Evolutionary conservation across 2,797 vertebrate genomes (phyloP), one percentile per base, ranked within the genome.

Genomic region (Leptoclinus maculatus): DNA sequence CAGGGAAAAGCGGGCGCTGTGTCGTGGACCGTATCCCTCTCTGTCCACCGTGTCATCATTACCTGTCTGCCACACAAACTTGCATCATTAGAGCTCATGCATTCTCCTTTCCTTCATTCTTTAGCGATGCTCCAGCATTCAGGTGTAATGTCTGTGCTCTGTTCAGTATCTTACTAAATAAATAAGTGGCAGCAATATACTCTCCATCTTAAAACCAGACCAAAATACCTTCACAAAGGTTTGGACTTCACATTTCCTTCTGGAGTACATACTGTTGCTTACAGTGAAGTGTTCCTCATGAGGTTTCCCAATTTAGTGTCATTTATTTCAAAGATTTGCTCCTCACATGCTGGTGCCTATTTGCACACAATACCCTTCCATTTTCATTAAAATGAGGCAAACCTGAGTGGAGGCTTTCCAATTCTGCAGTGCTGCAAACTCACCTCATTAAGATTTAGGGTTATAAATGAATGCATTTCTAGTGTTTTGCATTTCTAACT

Each of bases 11-110:
- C 2, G 12, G 63, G 23, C 39, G 79, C 62, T n/a, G 38, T 64
- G 71, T 79, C 78, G 19, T 71, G 56, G 63, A 58, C 57, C 68
- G 41, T 49, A 53, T 88, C 76, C 66, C 71, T 78, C 68, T 84
- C 71, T 63, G 70, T 65, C 80, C 47, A 39, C 75, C 14, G 60
- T 80, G 82, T 87, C 78, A 83, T 87, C 82, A 82, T 87, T 76
- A 77, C 83, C 79, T 72, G 83, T 76, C 80, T 87, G 79, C 87
- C 71, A 80, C 69, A 58, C 58, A 63, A 63, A n/a, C n/a, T 14
- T 27, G 60, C 77, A 78, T 84, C 73, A 78, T 67, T 82, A 79
- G 41, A 83, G 60, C 62, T 60, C 54, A 76, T 76, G 69, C 54
- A 23, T 75, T 77, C 83, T 76, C 63, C 73, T 47, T 72, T 45